A percentile compares a stretch with the other conserved stretches of the same genome.
Conservation (phyloP, 2,113 vertebrate species). For the Catharus bicknelli region DNA sequence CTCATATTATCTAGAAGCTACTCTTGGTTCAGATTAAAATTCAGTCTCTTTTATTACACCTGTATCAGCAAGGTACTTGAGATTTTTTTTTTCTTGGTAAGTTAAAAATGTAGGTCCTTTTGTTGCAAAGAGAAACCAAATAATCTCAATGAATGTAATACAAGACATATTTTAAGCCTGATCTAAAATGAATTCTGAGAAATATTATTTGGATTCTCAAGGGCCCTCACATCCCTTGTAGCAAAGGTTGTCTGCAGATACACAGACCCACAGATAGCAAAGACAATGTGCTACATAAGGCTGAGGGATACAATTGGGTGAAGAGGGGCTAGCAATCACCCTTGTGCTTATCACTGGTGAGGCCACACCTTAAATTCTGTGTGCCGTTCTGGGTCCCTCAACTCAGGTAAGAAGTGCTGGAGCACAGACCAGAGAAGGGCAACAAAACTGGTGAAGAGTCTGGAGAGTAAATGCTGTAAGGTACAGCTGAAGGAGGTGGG, state of each 20-base stretch:
- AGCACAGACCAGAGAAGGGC: too few relatives aligned
- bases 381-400: background rate
- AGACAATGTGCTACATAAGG: background rate
- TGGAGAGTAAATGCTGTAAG: background rate
- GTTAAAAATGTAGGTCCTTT: background rate
- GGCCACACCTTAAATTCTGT: background rate
- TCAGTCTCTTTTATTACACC: background rate
- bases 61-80: background rate
- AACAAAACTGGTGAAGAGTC: background rate
- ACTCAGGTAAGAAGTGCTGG: background rate
- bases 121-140: background rate
- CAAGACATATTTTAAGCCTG: background rate
- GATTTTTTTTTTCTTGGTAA: background rate
- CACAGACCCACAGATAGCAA: background rate
- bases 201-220: background rate
- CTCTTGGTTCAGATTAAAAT: background rate
- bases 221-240: background rate
- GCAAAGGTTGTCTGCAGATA: rapidly evolving
- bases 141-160: background rate
- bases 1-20: background rate
- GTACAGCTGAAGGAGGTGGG: background rate
- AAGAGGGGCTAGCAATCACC: background rate
- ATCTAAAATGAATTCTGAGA: background rate
- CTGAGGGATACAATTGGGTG: background rate
- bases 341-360: background rate